Base-by-base conservation (phyloP, 2,113 vertebrate genomes). In the Maccullochella peelii region DNA sequence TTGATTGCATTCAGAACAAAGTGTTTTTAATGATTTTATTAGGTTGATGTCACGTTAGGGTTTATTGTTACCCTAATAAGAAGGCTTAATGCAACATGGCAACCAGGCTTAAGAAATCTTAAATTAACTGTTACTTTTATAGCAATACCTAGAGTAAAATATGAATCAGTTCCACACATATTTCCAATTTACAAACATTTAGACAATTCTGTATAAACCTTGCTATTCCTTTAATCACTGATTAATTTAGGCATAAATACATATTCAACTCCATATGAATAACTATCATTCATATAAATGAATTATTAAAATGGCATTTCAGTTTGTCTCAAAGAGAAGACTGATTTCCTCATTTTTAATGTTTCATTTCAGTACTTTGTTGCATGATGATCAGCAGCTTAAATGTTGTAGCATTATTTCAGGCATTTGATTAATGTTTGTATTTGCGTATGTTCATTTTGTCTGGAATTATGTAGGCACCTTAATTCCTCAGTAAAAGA, bases 351-450 rank as follows among this genome's bases (percentile, higher is more conserved):
- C 16, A 77, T 93, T 93, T 85, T 88, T 69, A 91, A 79, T 10
- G 30, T 89, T 90, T 86, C 85, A 82, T 88, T 88, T 74, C 85
- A 84, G 77, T 8, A 84, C 76, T 63, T 83, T 65, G 78, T 87
- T 88, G 78, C 79, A 36, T 62, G 84, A 90, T 88, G 77, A 85
- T 82, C 85, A 84, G 88, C 82, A 55, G 73, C 78, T 88, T 86
- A 92, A 92, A 86, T 87, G 89, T 91, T 87, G 85, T 54, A 62
- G 71, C 59, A 70, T 92, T 93, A 91, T 92, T 93, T 84, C 81
- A 40, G 62, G 77, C 88, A 82, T 91, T 88, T 95, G 94, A 95
- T 95, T 95, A 92, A 95, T 95, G 93, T 93, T 94, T 93, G 86
- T 93, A 86, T 94, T 93, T 92, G 90, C 78, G 67, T 73, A 78